Evolutionary conservation across 2,113 vertebrate species (phyloP).

Genomic region (Diphyllodes magnificus): DNA sequence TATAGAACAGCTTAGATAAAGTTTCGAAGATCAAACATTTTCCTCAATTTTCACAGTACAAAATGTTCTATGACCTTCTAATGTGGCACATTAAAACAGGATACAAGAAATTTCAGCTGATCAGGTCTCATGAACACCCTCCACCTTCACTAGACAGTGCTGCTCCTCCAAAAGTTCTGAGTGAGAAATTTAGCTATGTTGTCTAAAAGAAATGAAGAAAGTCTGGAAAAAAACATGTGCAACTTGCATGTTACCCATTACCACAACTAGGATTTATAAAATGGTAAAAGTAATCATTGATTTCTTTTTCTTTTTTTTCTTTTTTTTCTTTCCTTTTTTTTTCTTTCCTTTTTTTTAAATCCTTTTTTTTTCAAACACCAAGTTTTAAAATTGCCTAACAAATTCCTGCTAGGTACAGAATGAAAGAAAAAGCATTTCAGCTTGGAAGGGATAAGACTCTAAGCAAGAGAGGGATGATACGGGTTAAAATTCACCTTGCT

Average conservation of each 20-base stretch:
- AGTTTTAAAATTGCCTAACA: not conserved
- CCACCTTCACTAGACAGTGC: not conserved
- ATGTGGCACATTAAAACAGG: not conserved
- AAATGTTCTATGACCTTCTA: slow-evolving; percentile 24
- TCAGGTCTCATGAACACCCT: not conserved
- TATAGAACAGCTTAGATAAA: not conserved
- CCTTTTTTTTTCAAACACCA: not conserved
- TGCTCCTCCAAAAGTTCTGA: not conserved
- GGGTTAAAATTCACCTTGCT: slow-evolving; percentile 72
- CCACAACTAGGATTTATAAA: not conserved
- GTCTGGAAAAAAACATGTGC: not conserved
- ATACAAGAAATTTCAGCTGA: not conserved
- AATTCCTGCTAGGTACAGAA: not conserved
- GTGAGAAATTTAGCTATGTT: not conserved
- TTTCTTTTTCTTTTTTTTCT: not conserved
- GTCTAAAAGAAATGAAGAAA: not conserved
- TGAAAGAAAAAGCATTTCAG: not conserved
- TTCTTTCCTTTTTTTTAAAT: too few relatives aligned
- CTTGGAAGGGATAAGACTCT: not conserved
- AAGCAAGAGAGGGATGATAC: not conserved
- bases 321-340: rapidly evolving
- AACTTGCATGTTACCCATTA: not conserved
- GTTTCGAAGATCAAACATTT: slow-evolving; percentile 4
- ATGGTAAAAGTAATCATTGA: not conserved
- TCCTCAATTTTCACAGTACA: not conserved